Evolutionary conservation across 2,113 vertebrate genomes (phyloP).

Genomic region (Tauraco erythrolophus): DNA sequence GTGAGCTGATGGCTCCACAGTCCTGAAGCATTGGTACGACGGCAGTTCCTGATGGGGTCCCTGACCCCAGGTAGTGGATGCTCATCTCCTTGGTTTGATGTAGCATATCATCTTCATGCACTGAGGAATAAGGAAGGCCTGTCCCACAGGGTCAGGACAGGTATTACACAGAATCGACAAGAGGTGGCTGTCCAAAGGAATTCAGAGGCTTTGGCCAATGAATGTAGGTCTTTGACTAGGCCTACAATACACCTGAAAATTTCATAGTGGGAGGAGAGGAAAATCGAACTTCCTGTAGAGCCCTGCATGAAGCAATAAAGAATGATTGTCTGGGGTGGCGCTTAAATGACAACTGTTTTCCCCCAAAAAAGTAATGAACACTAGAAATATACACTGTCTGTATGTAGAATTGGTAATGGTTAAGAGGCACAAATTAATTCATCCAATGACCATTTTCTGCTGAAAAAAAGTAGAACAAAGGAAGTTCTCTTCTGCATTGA

Average conservation of each 20-base stretch:
- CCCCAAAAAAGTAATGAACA: neutral
- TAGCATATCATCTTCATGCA: neutral
- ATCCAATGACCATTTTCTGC: neutral
- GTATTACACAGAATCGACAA: fast-evolving
- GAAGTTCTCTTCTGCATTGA: neutral
- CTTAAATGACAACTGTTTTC: neutral
- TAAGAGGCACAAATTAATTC: neutral
- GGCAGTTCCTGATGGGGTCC: neutral
- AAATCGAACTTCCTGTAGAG: neutral
- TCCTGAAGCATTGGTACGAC: fast-evolving
- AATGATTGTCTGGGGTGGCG: neutral
- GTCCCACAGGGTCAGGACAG: neutral
- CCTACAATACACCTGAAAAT: neutral
- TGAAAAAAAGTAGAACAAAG: neutral
- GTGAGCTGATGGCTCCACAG: neutral
- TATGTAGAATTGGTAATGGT: neutral
- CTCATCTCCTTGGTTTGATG: neutral
- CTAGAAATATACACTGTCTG: neutral
- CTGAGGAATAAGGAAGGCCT: neutral
- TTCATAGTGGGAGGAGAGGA: neutral
- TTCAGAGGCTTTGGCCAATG: neutral
- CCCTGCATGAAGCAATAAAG: neutral
- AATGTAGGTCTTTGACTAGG: neutral
- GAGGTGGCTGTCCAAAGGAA: neutral
- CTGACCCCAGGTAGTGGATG: neutral